These are phyloP conservation scores for Elephas maximus DNA, from an alignment of 2,113 vertebrate genomes.

Conservation along the genomic window DNA sequence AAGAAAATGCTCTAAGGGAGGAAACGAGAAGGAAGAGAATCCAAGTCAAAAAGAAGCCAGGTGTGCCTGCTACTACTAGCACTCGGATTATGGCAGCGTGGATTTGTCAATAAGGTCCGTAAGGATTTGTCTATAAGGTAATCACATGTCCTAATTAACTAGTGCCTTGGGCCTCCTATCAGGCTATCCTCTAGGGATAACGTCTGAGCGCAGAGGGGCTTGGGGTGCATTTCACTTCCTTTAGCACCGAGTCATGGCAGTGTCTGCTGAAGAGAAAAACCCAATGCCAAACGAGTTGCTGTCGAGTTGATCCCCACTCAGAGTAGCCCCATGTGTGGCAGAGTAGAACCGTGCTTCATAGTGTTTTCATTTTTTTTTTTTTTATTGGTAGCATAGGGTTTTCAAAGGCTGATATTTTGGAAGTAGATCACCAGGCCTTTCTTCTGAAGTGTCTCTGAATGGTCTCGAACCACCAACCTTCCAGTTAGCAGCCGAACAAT, in stretches of 20 bases:
- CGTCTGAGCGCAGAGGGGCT: rapidly evolving
- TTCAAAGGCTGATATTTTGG: not conserved
- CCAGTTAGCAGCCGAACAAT: not conserved
- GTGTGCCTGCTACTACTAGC: not conserved
- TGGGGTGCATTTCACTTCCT: rapidly evolving
- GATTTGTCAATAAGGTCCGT: not conserved
- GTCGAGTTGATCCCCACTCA: not conserved
- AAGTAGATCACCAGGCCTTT: not conserved
- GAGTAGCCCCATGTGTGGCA: not conserved
- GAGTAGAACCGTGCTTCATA: not conserved
- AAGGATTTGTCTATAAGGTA: not conserved
- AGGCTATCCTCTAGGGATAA: not conserved
- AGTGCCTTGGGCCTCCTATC: not conserved
- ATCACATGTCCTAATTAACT: too few species aligned
- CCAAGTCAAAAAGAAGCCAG: not conserved
- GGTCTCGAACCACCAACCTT: not conserved
- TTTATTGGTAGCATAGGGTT: not conserved
- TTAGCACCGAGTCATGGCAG: rapidly evolving
- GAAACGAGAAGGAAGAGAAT: not conserved
- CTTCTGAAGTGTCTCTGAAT: not conserved
- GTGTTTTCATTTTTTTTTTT: not conserved
- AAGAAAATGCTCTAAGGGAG: not conserved
- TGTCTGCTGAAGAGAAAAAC: not conserved
- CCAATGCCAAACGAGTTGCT: not conserved
- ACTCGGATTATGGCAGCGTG: rapidly evolving